These are phyloP conservation scores for Miltochrista miniata DNA, from an alignment of 2,888 invertebrate genomes.

Conservation along the genomic window DNA sequence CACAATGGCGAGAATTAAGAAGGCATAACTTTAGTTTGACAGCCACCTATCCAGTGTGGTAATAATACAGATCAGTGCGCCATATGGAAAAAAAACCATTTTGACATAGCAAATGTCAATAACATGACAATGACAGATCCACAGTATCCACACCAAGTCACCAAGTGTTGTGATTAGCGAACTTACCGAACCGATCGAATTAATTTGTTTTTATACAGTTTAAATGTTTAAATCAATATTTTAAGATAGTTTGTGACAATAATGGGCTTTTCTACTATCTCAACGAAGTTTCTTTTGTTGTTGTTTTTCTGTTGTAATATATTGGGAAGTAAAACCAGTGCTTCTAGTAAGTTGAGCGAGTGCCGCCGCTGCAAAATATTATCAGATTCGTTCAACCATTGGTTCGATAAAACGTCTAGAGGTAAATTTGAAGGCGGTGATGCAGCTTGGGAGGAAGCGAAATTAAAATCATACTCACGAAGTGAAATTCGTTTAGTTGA, in stretches of 20 bases:
- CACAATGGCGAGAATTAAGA: no score
- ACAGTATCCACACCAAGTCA: no score
- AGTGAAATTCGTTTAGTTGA: constrained; percentile 96
- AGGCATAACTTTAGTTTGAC: no score
- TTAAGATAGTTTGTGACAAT: neutral
- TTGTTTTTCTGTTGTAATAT: constrained; percentile 39
- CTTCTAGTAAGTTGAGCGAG: constrained; percentile 41
- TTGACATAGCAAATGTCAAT: no score
- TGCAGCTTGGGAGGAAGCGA: constrained; percentile 96
- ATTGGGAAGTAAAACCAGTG: constrained; percentile 39
- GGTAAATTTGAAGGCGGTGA: constrained; percentile 97
- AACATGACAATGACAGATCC: no score
- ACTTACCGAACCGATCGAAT: no score
- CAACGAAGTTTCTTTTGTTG: constrained; percentile 20
- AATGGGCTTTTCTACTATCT: constrained; percentile 19
- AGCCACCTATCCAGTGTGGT: no score
- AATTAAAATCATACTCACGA: constrained; percentile 90
- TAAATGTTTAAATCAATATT: no score
- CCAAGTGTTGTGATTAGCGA: no score
- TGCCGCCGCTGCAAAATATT: constrained; percentile 90
- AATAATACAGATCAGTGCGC: no score
- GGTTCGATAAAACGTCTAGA: constrained; percentile 90
- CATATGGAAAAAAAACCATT: no score
- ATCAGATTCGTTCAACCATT: constrained; percentile 90
- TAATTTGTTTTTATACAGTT: no score